Percentiles rank a stretch among this genome's conserved stretches.
phyloP scores from a whole-genome alignment of 2,888 invertebrate species.

The Heliconius cydno region DNA sequence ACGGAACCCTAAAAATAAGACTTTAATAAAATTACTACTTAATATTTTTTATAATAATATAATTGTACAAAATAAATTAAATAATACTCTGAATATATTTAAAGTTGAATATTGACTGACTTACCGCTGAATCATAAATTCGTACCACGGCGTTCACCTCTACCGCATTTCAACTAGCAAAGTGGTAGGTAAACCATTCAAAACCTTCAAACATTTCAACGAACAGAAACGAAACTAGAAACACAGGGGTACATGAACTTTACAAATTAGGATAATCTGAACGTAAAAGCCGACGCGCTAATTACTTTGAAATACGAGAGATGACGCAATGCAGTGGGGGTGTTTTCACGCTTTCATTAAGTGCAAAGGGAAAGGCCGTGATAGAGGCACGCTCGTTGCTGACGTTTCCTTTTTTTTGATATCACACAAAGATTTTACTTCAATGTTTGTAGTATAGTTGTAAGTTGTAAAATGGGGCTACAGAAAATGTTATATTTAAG shows the following conservation, averaged over 20 bases:
- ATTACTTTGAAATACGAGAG: slow-evolving; percentile 40
- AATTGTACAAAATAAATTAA: too few species aligned
- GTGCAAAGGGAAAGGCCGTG: slow-evolving; percentile 35
- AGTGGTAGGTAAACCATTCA: slow-evolving; percentile 20
- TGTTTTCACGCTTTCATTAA: slow-evolving; percentile 38
- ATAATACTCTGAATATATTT: not conserved
- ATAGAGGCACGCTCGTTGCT: slow-evolving; percentile 27
- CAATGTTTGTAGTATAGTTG: slow-evolving; percentile 12
- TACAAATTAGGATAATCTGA: slow-evolving; percentile 38
- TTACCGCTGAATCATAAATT: not conserved
- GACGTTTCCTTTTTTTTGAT: slow-evolving; percentile 17
- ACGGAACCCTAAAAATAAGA: too few species aligned
- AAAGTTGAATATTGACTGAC: too few species aligned
- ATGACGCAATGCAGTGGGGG: slow-evolving; percentile 41
- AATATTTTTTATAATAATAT: not conserved
- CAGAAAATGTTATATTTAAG: too few species aligned
- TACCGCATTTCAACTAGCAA: slow-evolving; percentile 23
- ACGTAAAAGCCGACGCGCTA: slow-evolving; percentile 36
- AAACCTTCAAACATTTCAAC: slow-evolving; percentile 29
- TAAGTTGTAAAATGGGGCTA: too few species aligned
- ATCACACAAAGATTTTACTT: slow-evolving; percentile 24
- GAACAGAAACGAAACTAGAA: slow-evolving; percentile 23
- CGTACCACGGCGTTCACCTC: not conserved
- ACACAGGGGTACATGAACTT: slow-evolving; percentile 33
- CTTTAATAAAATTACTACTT: slow-evolving; percentile 15